A percentile compares a stretch with the other conserved stretches of the same genome.
phyloP scores from a whole-genome alignment of 2,113 vertebrate genomes.

The Pteruthius melanotis region DNA sequence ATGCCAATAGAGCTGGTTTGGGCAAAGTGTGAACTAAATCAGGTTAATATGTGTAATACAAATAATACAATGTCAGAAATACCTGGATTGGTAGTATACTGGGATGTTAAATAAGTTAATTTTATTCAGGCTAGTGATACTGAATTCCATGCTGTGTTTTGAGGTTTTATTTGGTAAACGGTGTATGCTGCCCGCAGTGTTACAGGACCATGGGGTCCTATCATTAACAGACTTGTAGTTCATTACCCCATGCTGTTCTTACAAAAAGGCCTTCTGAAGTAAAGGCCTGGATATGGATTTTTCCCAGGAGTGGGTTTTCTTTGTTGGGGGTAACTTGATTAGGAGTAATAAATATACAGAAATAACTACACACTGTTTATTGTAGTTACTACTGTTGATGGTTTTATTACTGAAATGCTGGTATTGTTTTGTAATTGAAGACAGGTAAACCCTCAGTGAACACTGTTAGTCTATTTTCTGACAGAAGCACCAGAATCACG shows the following conservation, averaged over 20 bases:
- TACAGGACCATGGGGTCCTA: rapidly evolving
- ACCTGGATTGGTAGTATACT: neutral
- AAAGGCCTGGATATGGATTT: neutral
- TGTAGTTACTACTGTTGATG: neutral
- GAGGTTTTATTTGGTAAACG: neutral
- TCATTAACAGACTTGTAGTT: neutral
- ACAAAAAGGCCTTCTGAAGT: neutral
- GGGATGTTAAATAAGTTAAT: rapidly evolving
- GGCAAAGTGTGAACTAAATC: neutral
- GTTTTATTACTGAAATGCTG: neutral
- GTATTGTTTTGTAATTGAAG: neutral
- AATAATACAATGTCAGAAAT: neutral
- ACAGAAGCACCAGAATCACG: neutral
- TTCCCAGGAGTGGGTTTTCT: neutral
- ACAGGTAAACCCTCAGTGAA: neutral
- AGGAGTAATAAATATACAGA: neutral
- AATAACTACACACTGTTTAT: neutral
- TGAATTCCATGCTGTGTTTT: neutral
- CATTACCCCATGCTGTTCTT: neutral
- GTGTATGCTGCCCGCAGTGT: rapidly evolving
- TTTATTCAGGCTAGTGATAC: neutral
- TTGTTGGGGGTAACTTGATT: neutral
- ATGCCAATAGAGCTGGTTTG: neutral
- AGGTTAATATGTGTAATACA: neutral
- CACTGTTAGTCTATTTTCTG: neutral